phyloP scores from a whole-genome alignment of 2,888 invertebrate species.

The Hymenopus coronatus region DNA sequence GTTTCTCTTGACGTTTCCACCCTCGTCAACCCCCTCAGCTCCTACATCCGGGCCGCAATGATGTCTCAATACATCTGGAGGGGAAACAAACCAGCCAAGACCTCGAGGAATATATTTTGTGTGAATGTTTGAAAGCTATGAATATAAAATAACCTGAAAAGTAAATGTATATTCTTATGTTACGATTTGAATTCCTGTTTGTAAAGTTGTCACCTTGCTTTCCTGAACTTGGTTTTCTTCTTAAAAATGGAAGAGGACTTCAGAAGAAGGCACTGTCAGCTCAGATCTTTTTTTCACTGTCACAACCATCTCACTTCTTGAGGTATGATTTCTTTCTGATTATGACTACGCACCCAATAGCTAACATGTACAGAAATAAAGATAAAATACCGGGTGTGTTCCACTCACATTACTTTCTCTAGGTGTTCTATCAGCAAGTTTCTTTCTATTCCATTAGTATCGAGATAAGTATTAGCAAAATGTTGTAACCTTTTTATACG shows the following conservation, averaged over 20 bases:
- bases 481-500: too few relatives aligned
- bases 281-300: not conserved
- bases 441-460: too few relatives aligned
- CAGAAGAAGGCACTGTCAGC: not conserved
- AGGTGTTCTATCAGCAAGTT: too few relatives aligned
- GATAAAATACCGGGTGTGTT: too few relatives aligned
- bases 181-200: not conserved
- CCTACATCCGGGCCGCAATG: not conserved
- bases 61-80: not conserved
- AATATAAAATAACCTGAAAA: not conserved
- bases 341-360: too few relatives aligned
- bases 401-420: too few relatives aligned
- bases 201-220: not conserved
- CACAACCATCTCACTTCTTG: not conserved
- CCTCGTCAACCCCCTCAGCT: not conserved
- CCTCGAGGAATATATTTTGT: not conserved
- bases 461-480: too few relatives aligned
- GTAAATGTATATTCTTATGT: not conserved
- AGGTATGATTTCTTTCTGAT: too few relatives aligned
- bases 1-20: not conserved
- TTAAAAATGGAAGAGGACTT: not conserved
- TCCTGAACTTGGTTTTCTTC: not conserved
- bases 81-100: not conserved
- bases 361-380: too few relatives aligned
- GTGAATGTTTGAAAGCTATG: not conserved